A percentile compares a stretch with the other conserved stretches of the same genome.
These are phyloP conservation scores for Eleginops maclovinus DNA, from an alignment of 2,113 vertebrate genomes.

Conservation along the genomic window DNA sequence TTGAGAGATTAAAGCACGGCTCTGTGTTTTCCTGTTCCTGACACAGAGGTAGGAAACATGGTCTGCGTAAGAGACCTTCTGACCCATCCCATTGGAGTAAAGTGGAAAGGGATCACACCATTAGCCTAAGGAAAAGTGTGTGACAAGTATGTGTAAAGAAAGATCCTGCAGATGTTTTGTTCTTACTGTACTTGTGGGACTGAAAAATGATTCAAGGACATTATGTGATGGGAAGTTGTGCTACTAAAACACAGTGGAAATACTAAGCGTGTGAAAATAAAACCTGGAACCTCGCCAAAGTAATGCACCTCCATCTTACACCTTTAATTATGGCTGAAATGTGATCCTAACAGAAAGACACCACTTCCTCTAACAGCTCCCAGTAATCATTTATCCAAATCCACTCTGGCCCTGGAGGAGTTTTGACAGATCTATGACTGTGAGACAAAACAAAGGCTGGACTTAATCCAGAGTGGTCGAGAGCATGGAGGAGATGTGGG, in stretches of 20 bases:
- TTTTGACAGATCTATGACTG: slow-evolving; percentile 48
- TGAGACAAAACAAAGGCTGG: slow-evolving; percentile 29
- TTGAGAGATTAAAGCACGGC: no score
- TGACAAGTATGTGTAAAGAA: not conserved
- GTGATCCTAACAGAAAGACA: not conserved
- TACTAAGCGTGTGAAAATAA: no score
- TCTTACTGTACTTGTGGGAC: not conserved
- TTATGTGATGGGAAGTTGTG: no score
- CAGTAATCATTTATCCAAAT: slow-evolving; percentile 30
- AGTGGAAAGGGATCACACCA: slow-evolving; percentile 23
- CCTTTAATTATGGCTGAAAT: no score
- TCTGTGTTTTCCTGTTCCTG: no score
- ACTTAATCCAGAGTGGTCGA: slow-evolving; percentile 42
- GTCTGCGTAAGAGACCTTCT: no score
- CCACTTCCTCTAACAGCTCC: not conserved
- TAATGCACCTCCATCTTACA: no score
- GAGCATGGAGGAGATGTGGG: slow-evolving; percentile 21
- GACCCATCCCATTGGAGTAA: slow-evolving; percentile 38
- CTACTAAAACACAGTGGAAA: no score
- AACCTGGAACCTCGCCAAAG: no score
- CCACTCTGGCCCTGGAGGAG: not conserved
- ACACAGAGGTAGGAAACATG: no score
- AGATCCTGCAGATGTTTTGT: not conserved
- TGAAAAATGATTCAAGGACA: not conserved
- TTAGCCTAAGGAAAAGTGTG: not conserved